phyloP scores from a whole-genome alignment of 2,113 vertebrate species.

The Prochilodus magdalenae region DNA sequence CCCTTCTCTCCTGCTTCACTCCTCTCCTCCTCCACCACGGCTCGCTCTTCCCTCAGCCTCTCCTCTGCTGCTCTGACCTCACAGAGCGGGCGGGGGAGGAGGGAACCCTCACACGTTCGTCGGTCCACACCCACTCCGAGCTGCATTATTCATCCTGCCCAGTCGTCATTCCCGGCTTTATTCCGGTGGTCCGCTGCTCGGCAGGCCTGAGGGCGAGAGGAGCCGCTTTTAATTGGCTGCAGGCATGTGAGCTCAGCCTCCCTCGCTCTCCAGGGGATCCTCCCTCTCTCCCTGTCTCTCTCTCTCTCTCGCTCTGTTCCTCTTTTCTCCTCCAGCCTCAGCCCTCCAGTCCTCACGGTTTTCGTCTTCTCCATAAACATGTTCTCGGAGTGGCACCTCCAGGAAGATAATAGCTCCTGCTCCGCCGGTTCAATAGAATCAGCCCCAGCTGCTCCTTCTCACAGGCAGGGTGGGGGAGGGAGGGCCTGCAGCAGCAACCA shows the following conservation, averaged over 20 bases:
- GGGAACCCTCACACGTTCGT: slow-evolving; percentile 66
- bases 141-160: slow-evolving; percentile 76
- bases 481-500: slow-evolving; percentile 11
- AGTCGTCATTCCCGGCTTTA: slow-evolving; percentile 36
- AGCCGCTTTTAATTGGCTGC: slow-evolving; percentile 45
- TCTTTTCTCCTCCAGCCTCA: neutral
- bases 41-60: slow-evolving; percentile 58
- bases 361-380: slow-evolving; percentile 2
- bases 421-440: slow-evolving; percentile 73
- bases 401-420: slow-evolving; percentile 67
- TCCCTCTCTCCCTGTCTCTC: slow-evolving; percentile 6
- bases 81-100: slow-evolving; percentile 60
- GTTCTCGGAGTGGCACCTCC: neutral
- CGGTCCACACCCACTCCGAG: slow-evolving; percentile 63
- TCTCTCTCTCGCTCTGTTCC: neutral
- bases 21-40: slow-evolving; percentile 50
- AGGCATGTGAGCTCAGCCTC: slow-evolving; percentile 23
- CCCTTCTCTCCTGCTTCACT: slow-evolving; percentile 30
- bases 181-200: slow-evolving; percentile 42
- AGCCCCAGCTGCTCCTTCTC: slow-evolving; percentile 76
- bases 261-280: slow-evolving; percentile 7
- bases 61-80: slow-evolving; percentile 60
- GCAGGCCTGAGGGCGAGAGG: neutral
- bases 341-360: neutral
- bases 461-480: slow-evolving; percentile 61